Evolutionary conservation across 2,113 vertebrate genomes (phyloP).

Genomic region (Galeopterus variegatus): DNA sequence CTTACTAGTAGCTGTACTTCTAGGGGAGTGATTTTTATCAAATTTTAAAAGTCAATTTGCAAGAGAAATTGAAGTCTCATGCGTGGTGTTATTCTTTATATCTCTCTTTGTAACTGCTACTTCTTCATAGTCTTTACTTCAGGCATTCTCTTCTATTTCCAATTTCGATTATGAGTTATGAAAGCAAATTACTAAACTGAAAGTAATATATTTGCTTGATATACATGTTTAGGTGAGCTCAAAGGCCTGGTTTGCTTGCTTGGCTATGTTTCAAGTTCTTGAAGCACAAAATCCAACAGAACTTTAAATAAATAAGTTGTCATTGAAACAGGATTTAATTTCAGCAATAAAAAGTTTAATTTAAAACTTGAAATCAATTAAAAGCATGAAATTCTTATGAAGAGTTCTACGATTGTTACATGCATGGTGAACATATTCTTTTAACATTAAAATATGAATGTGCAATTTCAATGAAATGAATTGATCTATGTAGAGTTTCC

Average conservation of each 20-base stretch:
- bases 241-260: background rate
- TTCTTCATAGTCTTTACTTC: background rate
- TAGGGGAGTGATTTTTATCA: background rate
- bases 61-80: background rate
- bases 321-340: background rate
- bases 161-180: background rate
- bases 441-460: background rate
- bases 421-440: background rate
- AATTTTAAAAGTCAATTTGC: background rate
- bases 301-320: background rate
- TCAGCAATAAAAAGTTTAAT: background rate
- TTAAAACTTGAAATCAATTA: background rate
- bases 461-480: background rate
- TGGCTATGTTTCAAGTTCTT: background rate
- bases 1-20: background rate
- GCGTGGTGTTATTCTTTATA: background rate
- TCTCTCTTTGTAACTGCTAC: background rate
- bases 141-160: background rate
- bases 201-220: background rate
- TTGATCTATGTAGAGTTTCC: background rate
- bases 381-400: background rate
- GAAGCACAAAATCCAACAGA: background rate
- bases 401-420: background rate
- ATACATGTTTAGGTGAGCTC: background rate
- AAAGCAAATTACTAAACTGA: background rate